A percentile compares a stretch with the other conserved stretches of the same genome.
These are phyloP conservation scores for Loripinus fragilis DNA, from an alignment of 2,888 invertebrate species.

Conservation along the genomic window DNA sequence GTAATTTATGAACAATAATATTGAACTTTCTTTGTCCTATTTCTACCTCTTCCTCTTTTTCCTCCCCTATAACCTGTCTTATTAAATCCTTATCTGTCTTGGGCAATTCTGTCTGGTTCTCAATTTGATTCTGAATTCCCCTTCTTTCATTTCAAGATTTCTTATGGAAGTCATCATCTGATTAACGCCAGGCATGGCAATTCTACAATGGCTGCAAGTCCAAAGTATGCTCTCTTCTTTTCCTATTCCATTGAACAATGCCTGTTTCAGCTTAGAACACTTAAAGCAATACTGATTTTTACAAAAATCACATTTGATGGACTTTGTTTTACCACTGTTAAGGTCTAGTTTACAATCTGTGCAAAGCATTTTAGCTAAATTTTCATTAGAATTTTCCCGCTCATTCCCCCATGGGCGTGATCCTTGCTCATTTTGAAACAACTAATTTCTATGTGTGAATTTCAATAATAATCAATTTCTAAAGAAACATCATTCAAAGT, in stretches of 20 bases:
- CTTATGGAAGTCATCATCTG: not conserved
- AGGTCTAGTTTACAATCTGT: not conserved
- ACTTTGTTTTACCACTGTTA: not conserved
- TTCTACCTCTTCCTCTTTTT: not conserved
- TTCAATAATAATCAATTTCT: not conserved
- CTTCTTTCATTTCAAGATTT: slow-evolving; percentile 1
- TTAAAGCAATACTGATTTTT: slow-evolving; percentile 5
- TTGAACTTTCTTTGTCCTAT: not conserved
- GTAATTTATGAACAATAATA: not conserved
- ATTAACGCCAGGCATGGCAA: not conserved
- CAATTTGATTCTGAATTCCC: not conserved
- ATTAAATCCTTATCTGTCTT: not conserved
- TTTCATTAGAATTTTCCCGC: not conserved
- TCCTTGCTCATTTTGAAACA: not conserved
- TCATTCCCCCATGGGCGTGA: not conserved
- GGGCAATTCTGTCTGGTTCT: not conserved
- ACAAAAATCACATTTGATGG: slow-evolving; percentile 19
- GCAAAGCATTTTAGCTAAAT: not conserved
- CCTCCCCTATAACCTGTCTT: slow-evolving; percentile 9
- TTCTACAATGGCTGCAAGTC: slow-evolving; percentile 14
- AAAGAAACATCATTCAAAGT: not conserved
- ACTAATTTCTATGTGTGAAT: not conserved
- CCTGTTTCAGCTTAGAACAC: slow-evolving; percentile 11
- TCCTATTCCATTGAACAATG: slow-evolving; percentile 13
- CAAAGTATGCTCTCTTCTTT: not conserved